These are phyloP conservation scores for Megathymus violae DNA, from an alignment of 1,140 invertebrate species.

Conservation along the genomic window DNA sequence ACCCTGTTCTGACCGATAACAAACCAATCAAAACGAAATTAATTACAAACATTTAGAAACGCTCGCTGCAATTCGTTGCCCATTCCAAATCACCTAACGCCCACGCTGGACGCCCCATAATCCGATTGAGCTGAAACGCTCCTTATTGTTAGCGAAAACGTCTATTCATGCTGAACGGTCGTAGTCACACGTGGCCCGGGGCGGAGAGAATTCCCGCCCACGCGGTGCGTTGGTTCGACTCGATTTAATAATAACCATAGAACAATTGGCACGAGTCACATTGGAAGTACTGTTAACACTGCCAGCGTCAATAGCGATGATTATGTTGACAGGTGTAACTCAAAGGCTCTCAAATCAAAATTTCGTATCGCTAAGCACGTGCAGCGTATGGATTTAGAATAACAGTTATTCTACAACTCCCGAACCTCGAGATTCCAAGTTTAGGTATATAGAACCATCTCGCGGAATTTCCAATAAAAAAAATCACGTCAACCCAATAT, in stretches of 20 bases:
- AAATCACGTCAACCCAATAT: no score
- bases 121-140: not conserved
- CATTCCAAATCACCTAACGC: not conserved
- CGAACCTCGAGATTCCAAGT: no score
- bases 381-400: no score
- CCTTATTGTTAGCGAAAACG: slow-evolving; percentile 9
- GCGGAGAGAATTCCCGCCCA: not conserved
- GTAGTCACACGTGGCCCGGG: not conserved
- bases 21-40: slow-evolving; percentile 20
- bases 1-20: slow-evolving; percentile 4
- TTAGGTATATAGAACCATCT: no score
- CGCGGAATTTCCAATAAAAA: no score
- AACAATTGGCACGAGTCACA: not conserved
- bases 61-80: not conserved
- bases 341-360: no score
- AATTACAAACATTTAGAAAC: slow-evolving; percentile 12
- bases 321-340: slow-evolving; percentile 1
- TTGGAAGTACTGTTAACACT: slow-evolving; percentile 4
- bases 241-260: not conserved
- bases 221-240: not conserved
- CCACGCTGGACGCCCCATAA: not conserved
- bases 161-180: slow-evolving; percentile 3
- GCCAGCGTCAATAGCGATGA: not conserved
- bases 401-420: no score
- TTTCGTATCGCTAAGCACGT: no score